phyloP scores from a whole-genome alignment of 2,113 vertebrate genomes.

The Bathybates hornii region DNA sequence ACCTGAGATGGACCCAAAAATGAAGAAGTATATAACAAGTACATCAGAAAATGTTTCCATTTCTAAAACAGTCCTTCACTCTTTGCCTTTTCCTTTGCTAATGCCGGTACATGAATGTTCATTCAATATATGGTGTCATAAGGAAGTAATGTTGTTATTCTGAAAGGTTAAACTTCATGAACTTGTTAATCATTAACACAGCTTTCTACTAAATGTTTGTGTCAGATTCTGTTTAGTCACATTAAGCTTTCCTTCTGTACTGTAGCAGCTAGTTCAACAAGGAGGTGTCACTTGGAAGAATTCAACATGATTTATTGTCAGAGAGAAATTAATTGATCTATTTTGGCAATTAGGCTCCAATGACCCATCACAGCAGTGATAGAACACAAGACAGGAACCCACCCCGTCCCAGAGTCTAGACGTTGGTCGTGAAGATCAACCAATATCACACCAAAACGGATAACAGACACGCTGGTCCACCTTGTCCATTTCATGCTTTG shows the following conservation, averaged over 20 bases:
- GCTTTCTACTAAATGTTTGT: not conserved
- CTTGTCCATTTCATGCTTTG: not conserved
- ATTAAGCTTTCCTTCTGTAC: not conserved
- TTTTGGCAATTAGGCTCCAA: not conserved
- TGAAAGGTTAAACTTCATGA: not conserved
- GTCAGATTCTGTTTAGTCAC: not conserved
- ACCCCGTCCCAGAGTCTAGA: no score
- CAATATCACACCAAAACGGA: no score
- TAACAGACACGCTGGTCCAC: not conserved
- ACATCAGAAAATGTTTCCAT: fast-evolving
- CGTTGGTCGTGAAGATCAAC: no score
- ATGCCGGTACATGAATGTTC: fast-evolving
- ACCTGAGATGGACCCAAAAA: fast-evolving
- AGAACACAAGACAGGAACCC: fast-evolving
- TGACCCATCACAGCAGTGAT: not conserved
- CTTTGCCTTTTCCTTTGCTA: fast-evolving
- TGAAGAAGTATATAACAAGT: not conserved
- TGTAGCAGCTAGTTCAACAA: not conserved
- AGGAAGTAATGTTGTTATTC: not conserved
- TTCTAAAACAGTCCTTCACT: fast-evolving
- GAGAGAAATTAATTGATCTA: fast-evolving
- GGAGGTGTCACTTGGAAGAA: fast-evolving
- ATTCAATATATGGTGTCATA: not conserved
- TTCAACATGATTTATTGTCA: not conserved
- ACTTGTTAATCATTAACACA: not conserved